Evolutionary conservation across 2,888 invertebrate species (phyloP).

Genomic region (Furcula furcula): DNA sequence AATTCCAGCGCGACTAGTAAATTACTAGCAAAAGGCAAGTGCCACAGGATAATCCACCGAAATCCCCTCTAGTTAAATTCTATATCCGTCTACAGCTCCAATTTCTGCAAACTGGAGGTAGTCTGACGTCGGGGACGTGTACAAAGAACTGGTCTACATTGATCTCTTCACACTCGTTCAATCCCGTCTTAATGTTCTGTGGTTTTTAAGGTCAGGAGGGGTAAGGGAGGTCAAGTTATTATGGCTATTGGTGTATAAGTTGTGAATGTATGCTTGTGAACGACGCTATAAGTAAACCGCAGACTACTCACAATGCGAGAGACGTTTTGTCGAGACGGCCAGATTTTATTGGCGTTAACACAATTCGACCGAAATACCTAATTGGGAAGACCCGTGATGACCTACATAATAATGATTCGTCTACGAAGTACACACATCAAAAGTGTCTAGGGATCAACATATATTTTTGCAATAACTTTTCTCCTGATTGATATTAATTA

Average conservation of each 20-base stretch:
- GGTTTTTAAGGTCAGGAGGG: constrained; percentile 3
- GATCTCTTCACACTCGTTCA: constrained; percentile 18
- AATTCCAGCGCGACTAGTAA: constrained; percentile 30
- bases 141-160: constrained; percentile 23
- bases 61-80: constrained; percentile 16
- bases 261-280: constrained; percentile 5
- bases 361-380: neutral
- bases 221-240: constrained; percentile 8
- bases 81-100: constrained; percentile 21
- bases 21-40: constrained; percentile 10
- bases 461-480: no score
- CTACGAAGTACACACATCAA: no score
- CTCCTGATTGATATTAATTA: no score
- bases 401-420: no score
- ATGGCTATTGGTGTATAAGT: constrained; percentile 15
- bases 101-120: constrained; percentile 17
- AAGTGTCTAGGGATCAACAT: no score
- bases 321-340: constrained; percentile 17
- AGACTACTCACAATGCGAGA: constrained; percentile 30
- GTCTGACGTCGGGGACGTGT: constrained; percentile 13
- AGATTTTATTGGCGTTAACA: neutral
- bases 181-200: constrained; percentile 8
- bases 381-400: no score
- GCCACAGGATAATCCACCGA: constrained; percentile 18
- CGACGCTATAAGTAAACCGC: constrained; percentile 24